A percentile compares a stretch with the other conserved stretches of the same genome.
phyloP scores from a whole-genome alignment of 2,113 vertebrate species.

The Actinemys pallida region DNA sequence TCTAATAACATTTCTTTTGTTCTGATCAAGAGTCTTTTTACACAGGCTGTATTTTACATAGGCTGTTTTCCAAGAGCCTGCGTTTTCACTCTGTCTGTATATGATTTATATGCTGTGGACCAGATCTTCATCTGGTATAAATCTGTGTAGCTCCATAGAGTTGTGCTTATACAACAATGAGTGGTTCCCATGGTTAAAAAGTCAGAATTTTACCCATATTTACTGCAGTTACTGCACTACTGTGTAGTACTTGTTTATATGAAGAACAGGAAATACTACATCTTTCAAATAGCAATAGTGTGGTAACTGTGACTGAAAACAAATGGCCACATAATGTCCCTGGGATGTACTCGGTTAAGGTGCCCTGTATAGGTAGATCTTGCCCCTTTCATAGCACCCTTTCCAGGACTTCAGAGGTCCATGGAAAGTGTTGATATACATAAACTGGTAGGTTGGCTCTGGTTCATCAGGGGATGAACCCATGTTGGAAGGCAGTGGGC shows the following conservation, averaged over 20 bases:
- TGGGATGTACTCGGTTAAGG: not conserved
- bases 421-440: not conserved
- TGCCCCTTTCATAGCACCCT: not conserved
- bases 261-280: not conserved
- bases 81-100: not conserved
- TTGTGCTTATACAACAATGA: not conserved
- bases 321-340: not conserved
- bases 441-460: not conserved
- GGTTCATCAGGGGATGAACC: not conserved
- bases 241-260: not conserved
- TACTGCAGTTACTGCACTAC: fast-evolving
- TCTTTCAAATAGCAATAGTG: not conserved
- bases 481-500: not conserved
- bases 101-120: not conserved
- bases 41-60: not conserved
- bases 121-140: not conserved
- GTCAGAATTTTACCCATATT: fast-evolving
- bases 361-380: not conserved
- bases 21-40: not conserved
- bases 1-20: not conserved
- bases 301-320: not conserved
- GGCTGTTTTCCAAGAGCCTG: fast-evolving
- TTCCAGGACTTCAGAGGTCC: not conserved
- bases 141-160: not conserved
- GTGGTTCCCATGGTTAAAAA: not conserved